A percentile compares a stretch with the other conserved stretches of the same genome.
Conservation (phyloP, 2,797 vertebrate species). For the Chaunax sp. region DNA sequence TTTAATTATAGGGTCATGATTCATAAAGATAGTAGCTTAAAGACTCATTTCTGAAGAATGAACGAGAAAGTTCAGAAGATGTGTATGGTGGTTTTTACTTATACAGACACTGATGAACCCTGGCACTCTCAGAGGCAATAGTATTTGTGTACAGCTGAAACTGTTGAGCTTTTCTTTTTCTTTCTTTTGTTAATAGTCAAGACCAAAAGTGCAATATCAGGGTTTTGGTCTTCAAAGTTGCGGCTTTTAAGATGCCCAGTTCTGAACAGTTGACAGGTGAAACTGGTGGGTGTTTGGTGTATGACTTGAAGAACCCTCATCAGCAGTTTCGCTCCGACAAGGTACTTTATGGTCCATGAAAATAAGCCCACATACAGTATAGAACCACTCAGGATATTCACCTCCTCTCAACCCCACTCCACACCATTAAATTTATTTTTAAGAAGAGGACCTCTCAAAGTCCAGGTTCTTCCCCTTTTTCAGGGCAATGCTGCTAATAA, state of each 20-base stretch:
- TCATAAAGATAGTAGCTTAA: conserved; percentile 15
- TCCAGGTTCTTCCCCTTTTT: conserved; percentile 73
- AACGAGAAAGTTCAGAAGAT: conserved; percentile 16
- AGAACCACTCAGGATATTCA: conserved; percentile 73
- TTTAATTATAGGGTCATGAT: conserved; percentile 7
- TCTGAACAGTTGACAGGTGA: conserved; percentile 54
- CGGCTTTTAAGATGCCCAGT: conserved; percentile 35
- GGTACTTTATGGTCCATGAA: conserved; percentile 84
- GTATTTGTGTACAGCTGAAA: conserved; percentile 30
- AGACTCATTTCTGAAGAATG: conserved; percentile 4
- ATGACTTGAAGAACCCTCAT: conserved; percentile 75
- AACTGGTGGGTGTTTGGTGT: conserved; percentile 72
- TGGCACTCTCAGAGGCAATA: no score
- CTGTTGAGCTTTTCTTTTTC: conserved; percentile 7
- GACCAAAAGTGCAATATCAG: conserved; percentile 32
- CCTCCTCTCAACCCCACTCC: conserved; percentile 77
- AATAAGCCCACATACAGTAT: conserved; percentile 80
- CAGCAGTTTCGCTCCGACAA: conserved; percentile 72
- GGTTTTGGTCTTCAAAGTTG: conserved; percentile 56
- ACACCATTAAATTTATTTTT: conserved; percentile 85
- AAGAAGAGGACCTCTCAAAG: conserved; percentile 80
- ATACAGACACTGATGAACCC: neutral
- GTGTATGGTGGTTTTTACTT: neutral
- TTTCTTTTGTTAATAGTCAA: conserved; percentile 1
- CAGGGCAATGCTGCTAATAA: conserved; percentile 75